These are phyloP conservation scores for Pogonomyrmex californicus DNA, from an alignment of 1,140 invertebrate species.

Conservation along the genomic window DNA sequence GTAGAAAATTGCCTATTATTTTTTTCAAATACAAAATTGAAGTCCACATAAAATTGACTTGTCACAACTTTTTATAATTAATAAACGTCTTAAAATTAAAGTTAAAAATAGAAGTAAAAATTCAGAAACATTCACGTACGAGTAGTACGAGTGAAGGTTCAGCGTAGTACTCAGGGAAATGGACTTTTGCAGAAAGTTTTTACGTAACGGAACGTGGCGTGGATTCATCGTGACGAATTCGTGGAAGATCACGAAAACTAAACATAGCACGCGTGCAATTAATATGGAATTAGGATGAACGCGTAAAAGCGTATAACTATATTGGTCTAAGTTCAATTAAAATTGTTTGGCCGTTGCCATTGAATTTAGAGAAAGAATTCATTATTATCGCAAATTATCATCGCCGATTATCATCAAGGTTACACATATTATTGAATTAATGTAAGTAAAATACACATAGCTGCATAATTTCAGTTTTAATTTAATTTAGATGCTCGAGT, in stretches of 20 bases:
- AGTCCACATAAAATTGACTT: too few species aligned
- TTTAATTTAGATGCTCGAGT: not conserved
- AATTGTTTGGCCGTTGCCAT: not conserved
- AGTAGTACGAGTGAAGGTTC: too few species aligned
- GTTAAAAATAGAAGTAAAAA: too few species aligned
- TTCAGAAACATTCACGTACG: not conserved
- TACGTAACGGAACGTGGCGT: not conserved
- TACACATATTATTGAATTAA: slow-evolving; percentile 26
- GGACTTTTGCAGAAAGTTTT: not conserved
- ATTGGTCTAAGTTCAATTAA: slow-evolving; percentile 12
- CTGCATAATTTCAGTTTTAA: slow-evolving; percentile 2
- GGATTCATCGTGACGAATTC: not conserved
- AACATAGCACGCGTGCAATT: not conserved
- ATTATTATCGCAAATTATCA: not conserved
- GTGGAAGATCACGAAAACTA: not conserved
- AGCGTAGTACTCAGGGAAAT: not conserved
- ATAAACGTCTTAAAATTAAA: too few species aligned
- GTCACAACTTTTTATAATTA: too few species aligned
- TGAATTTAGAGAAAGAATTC: not conserved
- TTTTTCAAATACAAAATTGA: too few species aligned
- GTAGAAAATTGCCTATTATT: too few species aligned
- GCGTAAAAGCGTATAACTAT: not conserved
- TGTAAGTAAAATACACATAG: not conserved
- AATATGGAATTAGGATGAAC: slow-evolving; percentile 5
- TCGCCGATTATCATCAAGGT: slow-evolving; percentile 10